A percentile compares a stretch with the other conserved stretches of the same genome.
Evolutionary conservation across 2,797 vertebrate species (phyloP).

Genomic region (Choloepus didactylus): DNA sequence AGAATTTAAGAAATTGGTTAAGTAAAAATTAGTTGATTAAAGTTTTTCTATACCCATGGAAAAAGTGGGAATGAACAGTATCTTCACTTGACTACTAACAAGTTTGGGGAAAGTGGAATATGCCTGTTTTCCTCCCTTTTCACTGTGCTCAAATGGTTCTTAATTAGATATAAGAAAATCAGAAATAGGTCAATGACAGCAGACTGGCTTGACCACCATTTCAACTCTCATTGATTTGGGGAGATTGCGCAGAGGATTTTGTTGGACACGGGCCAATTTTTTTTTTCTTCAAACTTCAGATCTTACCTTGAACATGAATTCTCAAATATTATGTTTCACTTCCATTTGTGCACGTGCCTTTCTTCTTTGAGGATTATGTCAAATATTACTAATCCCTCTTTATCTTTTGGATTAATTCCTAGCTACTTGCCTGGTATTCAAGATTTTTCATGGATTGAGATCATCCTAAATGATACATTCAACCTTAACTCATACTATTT

Average conservation of each 20-base stretch:
- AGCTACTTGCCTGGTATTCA: background rate
- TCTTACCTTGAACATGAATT: background rate
- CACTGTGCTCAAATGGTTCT: background rate
- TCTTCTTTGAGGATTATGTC: background rate
- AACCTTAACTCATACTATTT: background rate
- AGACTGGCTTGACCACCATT: background rate
- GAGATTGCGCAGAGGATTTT: background rate
- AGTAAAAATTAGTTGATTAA: background rate
- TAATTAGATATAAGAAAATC: background rate
- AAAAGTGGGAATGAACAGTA: background rate
- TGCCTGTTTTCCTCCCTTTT: conserved; percentile 7
- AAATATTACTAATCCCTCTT: background rate
- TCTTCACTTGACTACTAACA: background rate
- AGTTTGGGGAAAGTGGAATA: background rate
- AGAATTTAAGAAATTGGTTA: background rate
- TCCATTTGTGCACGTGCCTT: background rate
- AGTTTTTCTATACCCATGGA: background rate
- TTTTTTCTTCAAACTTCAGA: background rate
- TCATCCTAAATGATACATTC: background rate
- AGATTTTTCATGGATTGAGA: background rate
- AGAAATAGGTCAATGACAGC: background rate
- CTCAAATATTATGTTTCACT: background rate
- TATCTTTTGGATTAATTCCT: background rate
- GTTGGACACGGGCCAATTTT: background rate
- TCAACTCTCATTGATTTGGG: background rate